A percentile compares a stretch with the other conserved stretches of the same genome.
These are phyloP conservation scores for Cynopterus sphinx DNA, from an alignment of 2,797 vertebrate species.

Conservation along the genomic window DNA sequence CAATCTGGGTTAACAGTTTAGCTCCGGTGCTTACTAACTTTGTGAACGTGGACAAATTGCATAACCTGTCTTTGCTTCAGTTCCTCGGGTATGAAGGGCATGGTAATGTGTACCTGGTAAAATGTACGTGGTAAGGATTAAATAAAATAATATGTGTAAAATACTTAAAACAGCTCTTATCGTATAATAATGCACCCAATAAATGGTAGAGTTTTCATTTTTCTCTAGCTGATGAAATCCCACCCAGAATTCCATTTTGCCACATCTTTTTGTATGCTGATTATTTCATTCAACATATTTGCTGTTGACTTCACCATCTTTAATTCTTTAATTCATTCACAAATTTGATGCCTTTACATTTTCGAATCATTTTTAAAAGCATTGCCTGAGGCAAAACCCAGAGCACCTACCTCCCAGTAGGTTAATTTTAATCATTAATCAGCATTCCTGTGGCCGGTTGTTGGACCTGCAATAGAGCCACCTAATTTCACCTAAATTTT, in stretches of 20 bases:
- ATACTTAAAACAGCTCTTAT: background rate
- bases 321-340: slow-evolving; percentile 33
- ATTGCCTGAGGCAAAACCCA: background rate
- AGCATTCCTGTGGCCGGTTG: background rate
- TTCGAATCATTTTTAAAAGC: slow-evolving; percentile 34
- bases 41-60: slow-evolving; percentile 8
- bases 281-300: slow-evolving; percentile 7
- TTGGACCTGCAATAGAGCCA: background rate
- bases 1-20: background rate
- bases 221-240: background rate
- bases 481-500: background rate
- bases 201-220: background rate
- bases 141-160: background rate
- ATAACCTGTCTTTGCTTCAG: background rate
- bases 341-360: slow-evolving; percentile 26
- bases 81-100: background rate
- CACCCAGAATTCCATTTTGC: slow-evolving; percentile 16
- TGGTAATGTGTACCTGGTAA: background rate
- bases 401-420: background rate
- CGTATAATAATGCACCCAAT: background rate
- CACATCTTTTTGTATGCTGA: background rate
- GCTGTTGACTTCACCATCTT: background rate
- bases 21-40: background rate
- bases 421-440: background rate
- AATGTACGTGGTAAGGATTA: background rate